Evolutionary conservation across 2,797 vertebrate genomes (phyloP).

Genomic region (Urocyon cinereoargenteus): DNA sequence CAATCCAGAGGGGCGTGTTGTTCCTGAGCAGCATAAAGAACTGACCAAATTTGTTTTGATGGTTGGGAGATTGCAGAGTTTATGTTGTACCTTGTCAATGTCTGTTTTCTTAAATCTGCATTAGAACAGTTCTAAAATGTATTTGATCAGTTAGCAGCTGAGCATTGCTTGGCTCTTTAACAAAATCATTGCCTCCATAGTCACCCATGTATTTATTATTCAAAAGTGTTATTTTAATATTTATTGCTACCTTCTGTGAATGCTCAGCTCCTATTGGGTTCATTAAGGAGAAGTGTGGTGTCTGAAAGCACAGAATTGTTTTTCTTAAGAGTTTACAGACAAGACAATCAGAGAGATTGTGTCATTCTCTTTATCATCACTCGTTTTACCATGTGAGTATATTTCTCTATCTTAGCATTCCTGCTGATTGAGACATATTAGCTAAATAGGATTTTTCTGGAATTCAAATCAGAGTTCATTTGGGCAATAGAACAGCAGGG

Average conservation of each 20-base stretch:
- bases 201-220: conserved; percentile 81
- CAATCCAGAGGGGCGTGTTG: conserved; percentile 31
- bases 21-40: conserved; percentile 64
- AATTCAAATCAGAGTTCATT: conserved; percentile 61
- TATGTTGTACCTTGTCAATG: conserved; percentile 14
- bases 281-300: conserved; percentile 66
- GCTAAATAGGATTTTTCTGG: conserved; percentile 47
- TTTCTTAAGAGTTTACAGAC: conserved; percentile 75
- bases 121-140: conserved; percentile 41
- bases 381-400: conserved; percentile 62
- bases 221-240: conserved; percentile 83
- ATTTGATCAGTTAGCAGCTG: conserved; percentile 65
- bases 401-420: conserved; percentile 63
- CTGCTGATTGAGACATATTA: conserved; percentile 51
- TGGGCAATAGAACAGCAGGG: conserved; percentile 37
- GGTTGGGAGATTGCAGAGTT: conserved; percentile 21
- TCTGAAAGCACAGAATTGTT: conserved; percentile 72
- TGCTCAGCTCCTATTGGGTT: conserved; percentile 66
- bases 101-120: conserved; percentile 61
- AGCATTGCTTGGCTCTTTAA: conserved; percentile 64
- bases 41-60: conserved; percentile 61
- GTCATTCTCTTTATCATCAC: conserved; percentile 51
- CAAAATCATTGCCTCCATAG: conserved; percentile 62
- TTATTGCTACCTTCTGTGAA: conserved; percentile 82
- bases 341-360: conserved; percentile 78